Conservation (phyloP, 2,797 vertebrate species). For the Xiphorhynchus erythropygius region DNA sequence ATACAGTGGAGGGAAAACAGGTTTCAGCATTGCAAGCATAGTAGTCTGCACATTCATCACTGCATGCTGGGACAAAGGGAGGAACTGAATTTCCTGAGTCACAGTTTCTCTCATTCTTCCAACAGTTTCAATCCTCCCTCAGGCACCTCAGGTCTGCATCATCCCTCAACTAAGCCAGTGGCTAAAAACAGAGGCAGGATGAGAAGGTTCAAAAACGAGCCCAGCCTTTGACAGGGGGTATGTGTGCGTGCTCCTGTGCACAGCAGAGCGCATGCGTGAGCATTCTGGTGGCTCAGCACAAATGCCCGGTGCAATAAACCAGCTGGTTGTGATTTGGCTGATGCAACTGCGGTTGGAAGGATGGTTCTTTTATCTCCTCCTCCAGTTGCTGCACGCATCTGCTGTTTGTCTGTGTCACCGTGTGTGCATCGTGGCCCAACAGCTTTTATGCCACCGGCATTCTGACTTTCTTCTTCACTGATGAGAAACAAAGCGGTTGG, state of each 20-base stretch:
- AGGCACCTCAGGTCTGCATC: not conserved
- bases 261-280: not conserved
- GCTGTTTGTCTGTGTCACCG: constrained; percentile 12
- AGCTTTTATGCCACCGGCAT: not conserved
- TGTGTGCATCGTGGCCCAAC: not conserved
- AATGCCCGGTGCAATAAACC: not conserved
- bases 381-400: not conserved
- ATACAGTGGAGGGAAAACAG: not conserved
- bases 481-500: not conserved
- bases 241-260: rapidly evolving
- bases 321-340: constrained; percentile 51
- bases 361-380: constrained; percentile 22
- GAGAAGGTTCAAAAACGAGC: not conserved
- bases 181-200: not conserved
- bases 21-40: not conserved
- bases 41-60: not conserved
- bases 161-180: not conserved
- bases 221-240: not conserved
- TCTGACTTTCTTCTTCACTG: constrained; percentile 40
- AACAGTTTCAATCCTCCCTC: constrained; percentile 3
- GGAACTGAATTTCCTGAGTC: constrained; percentile 43
- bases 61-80: not conserved
- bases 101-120: constrained; percentile 44
- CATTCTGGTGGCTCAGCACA: constrained; percentile 1
- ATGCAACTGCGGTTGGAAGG: not conserved